Conservation (phyloP, 2,797 vertebrate genomes). For the Scolopax rusticola region DNA sequence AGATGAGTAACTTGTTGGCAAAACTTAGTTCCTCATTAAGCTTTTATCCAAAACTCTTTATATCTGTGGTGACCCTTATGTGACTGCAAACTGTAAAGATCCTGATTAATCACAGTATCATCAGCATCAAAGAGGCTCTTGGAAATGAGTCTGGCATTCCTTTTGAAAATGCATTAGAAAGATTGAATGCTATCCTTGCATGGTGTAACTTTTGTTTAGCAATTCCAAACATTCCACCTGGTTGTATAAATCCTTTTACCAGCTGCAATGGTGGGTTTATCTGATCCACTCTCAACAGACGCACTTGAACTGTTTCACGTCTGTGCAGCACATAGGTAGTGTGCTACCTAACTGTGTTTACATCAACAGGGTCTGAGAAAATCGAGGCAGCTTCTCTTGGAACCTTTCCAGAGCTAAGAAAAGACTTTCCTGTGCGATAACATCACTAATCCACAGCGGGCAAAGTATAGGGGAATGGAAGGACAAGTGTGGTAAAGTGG, state of each 20-base stretch:
- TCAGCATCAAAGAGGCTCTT: background rate
- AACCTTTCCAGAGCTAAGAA: background rate
- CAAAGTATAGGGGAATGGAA: background rate
- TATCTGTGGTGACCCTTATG: background rate
- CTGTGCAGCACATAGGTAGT: accelerated
- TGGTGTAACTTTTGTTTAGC: background rate
- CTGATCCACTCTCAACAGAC: background rate
- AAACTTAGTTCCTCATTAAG: background rate
- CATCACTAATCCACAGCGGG: background rate
- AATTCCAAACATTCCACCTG: background rate
- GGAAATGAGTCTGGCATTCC: background rate
- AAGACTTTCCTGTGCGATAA: background rate
- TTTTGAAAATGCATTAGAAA: background rate
- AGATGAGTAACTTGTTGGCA: background rate
- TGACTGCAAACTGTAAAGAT: background rate
- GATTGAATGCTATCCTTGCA: background rate
- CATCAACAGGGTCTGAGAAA: background rate
- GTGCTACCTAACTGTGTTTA: background rate
- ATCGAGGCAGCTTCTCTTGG: background rate
- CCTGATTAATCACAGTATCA: background rate
- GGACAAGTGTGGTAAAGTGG: accelerated
- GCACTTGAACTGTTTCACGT: background rate
- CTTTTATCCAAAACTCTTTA: background rate
- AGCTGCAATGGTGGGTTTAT: background rate
- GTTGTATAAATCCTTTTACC: background rate